Evolutionary conservation across 2,113 vertebrate genomes (phyloP).

Genomic region (Cyprinodon tularosa): DNA sequence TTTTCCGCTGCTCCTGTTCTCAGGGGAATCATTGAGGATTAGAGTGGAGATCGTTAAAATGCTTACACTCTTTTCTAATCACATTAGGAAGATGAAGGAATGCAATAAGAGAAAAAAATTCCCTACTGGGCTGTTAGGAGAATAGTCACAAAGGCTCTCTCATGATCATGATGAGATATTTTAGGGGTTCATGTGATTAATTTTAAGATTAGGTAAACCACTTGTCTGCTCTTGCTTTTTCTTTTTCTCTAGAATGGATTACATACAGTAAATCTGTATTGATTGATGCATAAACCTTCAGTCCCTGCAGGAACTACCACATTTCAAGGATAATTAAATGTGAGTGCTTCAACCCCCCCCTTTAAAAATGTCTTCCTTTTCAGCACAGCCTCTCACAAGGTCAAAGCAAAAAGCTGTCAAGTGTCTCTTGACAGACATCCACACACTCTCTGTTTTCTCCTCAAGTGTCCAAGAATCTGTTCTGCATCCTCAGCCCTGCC

Average conservation of each 20-base stretch:
- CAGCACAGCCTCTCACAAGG: conserved; percentile 33
- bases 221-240: conserved; percentile 17
- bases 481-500: conserved; percentile 33
- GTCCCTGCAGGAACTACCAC: conserved; percentile 3
- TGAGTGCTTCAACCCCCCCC: neutral
- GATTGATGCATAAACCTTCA: conserved; percentile 7
- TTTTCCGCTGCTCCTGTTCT: conserved; percentile 54
- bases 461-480: conserved; percentile 26
- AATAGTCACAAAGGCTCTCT: conserved; percentile 32
- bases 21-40: conserved; percentile 43
- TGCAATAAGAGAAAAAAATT: conserved; percentile 24
- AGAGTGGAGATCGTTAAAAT: conserved; percentile 59
- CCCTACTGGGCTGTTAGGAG: conserved; percentile 36
- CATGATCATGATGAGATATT: conserved; percentile 25
- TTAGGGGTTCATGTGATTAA: conserved; percentile 29
- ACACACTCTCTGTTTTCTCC: conserved; percentile 25
- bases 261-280: conserved; percentile 3
- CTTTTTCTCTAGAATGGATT: conserved; percentile 6
- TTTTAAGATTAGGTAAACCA: conserved; percentile 14
- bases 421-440: conserved; percentile 40
- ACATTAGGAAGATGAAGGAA: conserved; percentile 60
- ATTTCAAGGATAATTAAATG: conserved; percentile 8
- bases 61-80: conserved; percentile 46
- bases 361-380: conserved; percentile 5
- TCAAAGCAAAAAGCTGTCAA: conserved; percentile 54